Evolutionary conservation across 1,140 invertebrate genomes (phyloP), one percentile per base, ranked within the genome.

Genomic region (Lepidurus couesii): DNA sequence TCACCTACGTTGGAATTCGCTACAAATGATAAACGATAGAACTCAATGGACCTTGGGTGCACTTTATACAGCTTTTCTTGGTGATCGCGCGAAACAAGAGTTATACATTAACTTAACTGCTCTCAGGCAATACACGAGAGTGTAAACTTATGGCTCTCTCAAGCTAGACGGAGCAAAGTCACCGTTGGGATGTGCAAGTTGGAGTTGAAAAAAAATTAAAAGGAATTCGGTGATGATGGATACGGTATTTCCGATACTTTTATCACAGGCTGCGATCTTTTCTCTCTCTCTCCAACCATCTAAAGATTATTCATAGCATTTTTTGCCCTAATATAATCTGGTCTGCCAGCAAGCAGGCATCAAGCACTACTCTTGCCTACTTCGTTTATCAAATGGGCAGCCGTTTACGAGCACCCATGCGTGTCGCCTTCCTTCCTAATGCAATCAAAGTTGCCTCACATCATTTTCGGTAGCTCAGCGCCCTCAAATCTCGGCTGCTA

Each of bases 351-450:
- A 65, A 65, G 53, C 1, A 7, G 53, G 16, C 16, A 21, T n/a
- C 16, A 21, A 65, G 53, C 13, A 65, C 53, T 65, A 21, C n/a
- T 65, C 53, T 65, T 65, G 53, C 53, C 53, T 65, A 65, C 53
- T 65, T 65, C 53, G 53, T 65, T 65, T 65, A 65, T 65, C 53
- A 65, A 65, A 65, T 65, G 53, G 53, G 53, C 53, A 65, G 53
- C 53, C 53, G 53, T 65, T 65, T 65, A 65, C 53, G 53, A 65
- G 9, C 53, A 65, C 1, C 53, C 53, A 65, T 65, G 53, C 53
- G 53, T 65, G 53, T 65, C 53, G 53, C 53, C 53, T 65, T 65
- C 53, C 53, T 65, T 65, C 53, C 53, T 65, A 65, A 65, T 65
- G 53, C 53, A 65, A 65, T 65, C 53, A 65, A 65, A 65, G 53